Evolutionary conservation across 2,113 vertebrate genomes (phyloP), one percentile per base, ranked within the genome.

Genomic region (Myodes glareolus): DNA sequence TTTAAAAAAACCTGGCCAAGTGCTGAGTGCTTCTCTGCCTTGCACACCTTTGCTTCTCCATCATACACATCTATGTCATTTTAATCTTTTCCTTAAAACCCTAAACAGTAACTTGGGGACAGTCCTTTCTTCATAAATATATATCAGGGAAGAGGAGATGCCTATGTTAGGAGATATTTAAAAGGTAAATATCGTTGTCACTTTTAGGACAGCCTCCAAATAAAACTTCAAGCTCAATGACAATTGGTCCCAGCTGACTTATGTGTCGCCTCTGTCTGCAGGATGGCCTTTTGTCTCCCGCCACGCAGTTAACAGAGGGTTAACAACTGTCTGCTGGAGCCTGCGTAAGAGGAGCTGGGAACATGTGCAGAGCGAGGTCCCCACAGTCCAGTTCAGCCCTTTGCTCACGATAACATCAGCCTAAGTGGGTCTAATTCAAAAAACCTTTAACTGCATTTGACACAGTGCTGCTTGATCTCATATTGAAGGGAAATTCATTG

Each of bases 51-150:
- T 17, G n/a, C 7, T 84, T 61, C 80, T 82, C 80, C 3, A 29
- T 25, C 55, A 9, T 23, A 4, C 31, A 27, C 47, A 94, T 94
- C n/a, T 85, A n/a, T 90, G 39, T 42, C 92, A 92, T 94, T 97
- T 94, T 88, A 96, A 87, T 97, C 88, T 76, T 75, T 96, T 88
- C 50, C 8, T 92, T 97, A 95, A 94, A 94, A 92, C n/a, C 5
- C n/a, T 68, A 80, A 76, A 55, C 93, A 97, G 95, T 90, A 96
- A 97, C 39, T 45, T 95, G 39, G 55, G 33, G 29, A 67, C n/a
- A 77, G 70, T 81, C 45, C 25, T 85, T 72, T 50, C 31, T 72
- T 75, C 47, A 61, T 72, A 81, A 84, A 89, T 55, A 52, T 96
- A 73, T 77, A 77, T 58, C 78, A 39, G 7, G 76, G 81, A n/a